Percentiles rank a stretch among this genome's conserved stretches.
Conservation (phyloP, 2,888 invertebrate species). For the Oligia latruncula region DNA sequence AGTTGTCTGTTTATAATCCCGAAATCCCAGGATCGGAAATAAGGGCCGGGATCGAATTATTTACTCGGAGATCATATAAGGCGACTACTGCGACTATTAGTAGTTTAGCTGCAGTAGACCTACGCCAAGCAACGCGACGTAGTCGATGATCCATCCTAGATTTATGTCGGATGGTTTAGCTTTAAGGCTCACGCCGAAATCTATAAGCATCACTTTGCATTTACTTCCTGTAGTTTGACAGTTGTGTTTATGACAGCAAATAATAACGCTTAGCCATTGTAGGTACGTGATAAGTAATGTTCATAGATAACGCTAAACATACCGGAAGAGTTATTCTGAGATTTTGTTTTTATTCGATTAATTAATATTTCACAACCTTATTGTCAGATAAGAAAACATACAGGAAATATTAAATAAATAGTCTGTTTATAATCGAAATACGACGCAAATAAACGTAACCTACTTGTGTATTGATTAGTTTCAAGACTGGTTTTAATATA, state of each 20-base stretch:
- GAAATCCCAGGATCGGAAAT: background rate
- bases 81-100: background rate
- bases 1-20: too few species aligned
- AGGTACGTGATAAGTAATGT: background rate
- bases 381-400: constrained; percentile 1
- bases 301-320: background rate
- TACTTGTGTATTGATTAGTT: background rate
- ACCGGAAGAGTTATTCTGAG: background rate
- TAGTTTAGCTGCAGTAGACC: background rate
- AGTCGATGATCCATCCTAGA: background rate
- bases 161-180: background rate
- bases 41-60: background rate
- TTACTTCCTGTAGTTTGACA: background rate
- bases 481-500: constrained; percentile 7
- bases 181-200: background rate
- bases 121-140: background rate
- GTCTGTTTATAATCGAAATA: background rate
- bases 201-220: background rate
- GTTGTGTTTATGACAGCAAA: background rate
- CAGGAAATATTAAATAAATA: background rate
- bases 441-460: background rate
- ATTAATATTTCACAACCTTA: background rate
- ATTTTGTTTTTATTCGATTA: background rate
- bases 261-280: background rate
- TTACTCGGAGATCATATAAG: background rate